Base-by-base conservation (phyloP, 2,888 invertebrate species). In the Cephus nigrinus region DNA sequence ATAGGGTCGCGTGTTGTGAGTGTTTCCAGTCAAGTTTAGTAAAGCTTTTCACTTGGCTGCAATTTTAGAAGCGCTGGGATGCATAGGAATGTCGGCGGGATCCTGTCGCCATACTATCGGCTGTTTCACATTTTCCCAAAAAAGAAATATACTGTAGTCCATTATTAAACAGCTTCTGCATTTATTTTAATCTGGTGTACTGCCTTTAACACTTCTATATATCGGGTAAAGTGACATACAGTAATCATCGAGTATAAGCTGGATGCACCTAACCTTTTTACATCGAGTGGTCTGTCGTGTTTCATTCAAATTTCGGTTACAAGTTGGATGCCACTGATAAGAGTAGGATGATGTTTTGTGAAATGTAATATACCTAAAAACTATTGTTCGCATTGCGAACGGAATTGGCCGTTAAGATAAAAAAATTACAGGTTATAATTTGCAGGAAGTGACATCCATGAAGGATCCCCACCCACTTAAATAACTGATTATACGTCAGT, bases 391-490 rank as follows among this genome's bases (percentile, higher is more conserved):
- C 74, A n/a, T 30, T 3, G 32, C 3, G 33, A 30, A 3, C 31
- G n/a, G 30, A 32, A 33, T 33, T 76, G 33, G 55, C 68, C 35
- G 30, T 68, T 33, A 71, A 1, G n/a, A 32, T 55, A 4, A 72
- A 74, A 74, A 74, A 73, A 32, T n/a, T 36, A 68, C 35, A 33
- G 68, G 71, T 77, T 77, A 68, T 76, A 74, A 69, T 33, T 76
- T 77, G 35, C 80, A 83, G 81, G 81, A 81, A 80, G 79, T 80
- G 78, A 80, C 79, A 82, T 78, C 82, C 81, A 82, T 80, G 80
- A 80, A 74, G 76, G 79, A 79, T 82, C 82, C 80, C 81, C 83
- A 82, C 79, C 83, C 83, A 83, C 80, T 82, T 82, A 76, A 55
- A 75, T 77, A 81, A 80, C 81, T 82, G 80, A 82, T 80, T 80